Evolutionary conservation across 2,888 invertebrate species (phyloP).

Genomic region (Folsomia manolachei): DNA sequence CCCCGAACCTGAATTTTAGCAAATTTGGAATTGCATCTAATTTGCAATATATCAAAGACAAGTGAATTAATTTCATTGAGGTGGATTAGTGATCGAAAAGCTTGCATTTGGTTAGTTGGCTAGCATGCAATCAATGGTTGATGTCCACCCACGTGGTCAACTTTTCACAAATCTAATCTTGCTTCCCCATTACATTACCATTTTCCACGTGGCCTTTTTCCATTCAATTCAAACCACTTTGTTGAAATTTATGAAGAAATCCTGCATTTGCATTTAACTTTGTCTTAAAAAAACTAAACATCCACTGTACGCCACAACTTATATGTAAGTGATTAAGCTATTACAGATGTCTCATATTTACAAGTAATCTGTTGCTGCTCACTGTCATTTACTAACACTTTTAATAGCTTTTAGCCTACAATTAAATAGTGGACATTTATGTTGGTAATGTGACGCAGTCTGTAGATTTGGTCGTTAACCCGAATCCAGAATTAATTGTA

Average conservation of each 20-base stretch:
- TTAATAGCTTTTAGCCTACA: too few species aligned
- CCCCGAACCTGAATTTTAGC: neutral
- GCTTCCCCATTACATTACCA: neutral
- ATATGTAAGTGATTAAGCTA: too few species aligned
- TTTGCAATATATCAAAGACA: too few species aligned
- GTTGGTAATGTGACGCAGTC: conserved; percentile 12
- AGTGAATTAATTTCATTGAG: too few species aligned
- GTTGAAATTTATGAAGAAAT: neutral
- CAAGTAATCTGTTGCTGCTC: too few species aligned
- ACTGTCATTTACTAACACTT: too few species aligned
- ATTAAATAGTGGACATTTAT: neutral
- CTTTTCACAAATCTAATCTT: neutral
- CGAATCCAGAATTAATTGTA: conserved; percentile 21
- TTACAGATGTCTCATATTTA: too few species aligned
- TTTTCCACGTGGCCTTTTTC: neutral
- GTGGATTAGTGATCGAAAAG: too few species aligned
- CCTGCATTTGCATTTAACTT: neutral
- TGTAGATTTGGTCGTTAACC: conserved; percentile 24
- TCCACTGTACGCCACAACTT: too few species aligned
- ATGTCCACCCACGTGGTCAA: neutral
- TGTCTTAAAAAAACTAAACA: neutral
- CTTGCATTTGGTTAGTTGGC: neutral
- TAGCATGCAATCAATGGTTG: too few species aligned
- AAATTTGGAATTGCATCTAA: neutral
- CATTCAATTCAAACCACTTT: neutral